Conservation (phyloP, 2,113 vertebrate species). For the Scomber japonicus region DNA sequence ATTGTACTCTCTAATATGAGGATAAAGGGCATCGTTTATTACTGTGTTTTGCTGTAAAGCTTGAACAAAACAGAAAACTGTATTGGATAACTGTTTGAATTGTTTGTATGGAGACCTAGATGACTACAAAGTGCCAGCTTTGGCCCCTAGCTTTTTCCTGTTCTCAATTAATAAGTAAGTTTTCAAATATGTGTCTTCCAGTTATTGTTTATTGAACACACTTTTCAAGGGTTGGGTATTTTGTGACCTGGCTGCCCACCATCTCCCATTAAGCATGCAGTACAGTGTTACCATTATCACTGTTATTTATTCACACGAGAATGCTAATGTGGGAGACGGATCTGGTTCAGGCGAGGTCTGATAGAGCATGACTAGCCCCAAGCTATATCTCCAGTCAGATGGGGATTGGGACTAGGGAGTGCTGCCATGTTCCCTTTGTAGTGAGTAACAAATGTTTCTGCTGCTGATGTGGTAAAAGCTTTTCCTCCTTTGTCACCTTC, state of each 20-base stretch:
- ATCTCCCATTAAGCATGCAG: slow-evolving; percentile 51
- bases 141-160: slow-evolving; percentile 11
- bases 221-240: slow-evolving; percentile 39
- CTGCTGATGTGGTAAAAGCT: slow-evolving; percentile 81
- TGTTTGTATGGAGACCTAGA: slow-evolving; percentile 45
- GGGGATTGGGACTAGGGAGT: slow-evolving; percentile 68
- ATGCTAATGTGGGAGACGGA: slow-evolving; percentile 64
- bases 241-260: slow-evolving; percentile 55
- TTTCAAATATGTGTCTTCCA: slow-evolving; percentile 46
- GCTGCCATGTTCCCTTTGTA: slow-evolving; percentile 70
- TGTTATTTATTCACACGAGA: slow-evolving; percentile 64
- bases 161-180: slow-evolving; percentile 24
- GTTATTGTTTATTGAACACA: slow-evolving; percentile 35
- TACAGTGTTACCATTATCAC: slow-evolving; percentile 45
- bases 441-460: slow-evolving; percentile 72
- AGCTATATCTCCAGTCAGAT: slow-evolving; percentile 66
- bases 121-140: slow-evolving; percentile 37
- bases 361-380: slow-evolving; percentile 60
- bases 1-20: slow-evolving; percentile 60
- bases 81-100: slow-evolving; percentile 35
- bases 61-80: slow-evolving; percentile 41
- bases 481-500: slow-evolving; percentile 77
- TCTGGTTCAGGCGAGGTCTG: slow-evolving; percentile 64
- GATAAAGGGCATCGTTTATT: slow-evolving; percentile 69
- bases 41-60: slow-evolving; percentile 46